Conservation (phyloP, 2,888 invertebrate species). For the Drosophila pegasa region DNA sequence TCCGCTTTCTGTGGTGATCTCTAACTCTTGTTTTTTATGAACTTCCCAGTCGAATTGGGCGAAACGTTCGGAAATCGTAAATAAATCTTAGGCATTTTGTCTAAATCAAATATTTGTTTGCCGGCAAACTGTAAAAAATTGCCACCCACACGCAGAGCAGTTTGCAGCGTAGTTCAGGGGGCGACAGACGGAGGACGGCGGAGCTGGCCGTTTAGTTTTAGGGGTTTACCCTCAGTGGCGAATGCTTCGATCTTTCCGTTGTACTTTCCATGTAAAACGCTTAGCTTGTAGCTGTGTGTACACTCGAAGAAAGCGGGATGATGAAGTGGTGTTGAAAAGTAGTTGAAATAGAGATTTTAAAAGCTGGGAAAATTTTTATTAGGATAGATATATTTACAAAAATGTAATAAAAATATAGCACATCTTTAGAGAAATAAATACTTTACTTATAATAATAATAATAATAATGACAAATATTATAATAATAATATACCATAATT, state of each 20-base stretch:
- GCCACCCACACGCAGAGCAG: conserved; percentile 52
- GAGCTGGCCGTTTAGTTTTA: background rate
- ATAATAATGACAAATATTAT: too few species aligned
- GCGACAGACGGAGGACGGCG: background rate
- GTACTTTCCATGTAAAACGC: conserved; percentile 7
- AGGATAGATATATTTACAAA: too few species aligned
- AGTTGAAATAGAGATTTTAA: too few species aligned
- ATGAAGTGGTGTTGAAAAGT: too few species aligned
- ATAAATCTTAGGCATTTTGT: conserved; percentile 64
- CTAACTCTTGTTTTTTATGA: conserved; percentile 28
- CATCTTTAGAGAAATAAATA: too few species aligned
- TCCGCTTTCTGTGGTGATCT: background rate
- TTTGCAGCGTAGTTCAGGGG: background rate
- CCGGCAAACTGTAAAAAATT: conserved; percentile 59
- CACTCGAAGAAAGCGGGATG: conserved; percentile 11
- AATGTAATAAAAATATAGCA: too few species aligned
- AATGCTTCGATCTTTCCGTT: conserved; percentile 2
- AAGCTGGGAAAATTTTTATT: too few species aligned
- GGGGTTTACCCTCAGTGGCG: background rate
- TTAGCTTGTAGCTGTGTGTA: background rate
- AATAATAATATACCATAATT: too few species aligned
- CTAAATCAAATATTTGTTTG: conserved; percentile 66
- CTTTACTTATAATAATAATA: too few species aligned
- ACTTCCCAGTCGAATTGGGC: conserved; percentile 50
- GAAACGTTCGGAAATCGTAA: conserved; percentile 61